phyloP scores from a whole-genome alignment of 2,113 vertebrate species.

The Muntiacus muntjak region DNA sequence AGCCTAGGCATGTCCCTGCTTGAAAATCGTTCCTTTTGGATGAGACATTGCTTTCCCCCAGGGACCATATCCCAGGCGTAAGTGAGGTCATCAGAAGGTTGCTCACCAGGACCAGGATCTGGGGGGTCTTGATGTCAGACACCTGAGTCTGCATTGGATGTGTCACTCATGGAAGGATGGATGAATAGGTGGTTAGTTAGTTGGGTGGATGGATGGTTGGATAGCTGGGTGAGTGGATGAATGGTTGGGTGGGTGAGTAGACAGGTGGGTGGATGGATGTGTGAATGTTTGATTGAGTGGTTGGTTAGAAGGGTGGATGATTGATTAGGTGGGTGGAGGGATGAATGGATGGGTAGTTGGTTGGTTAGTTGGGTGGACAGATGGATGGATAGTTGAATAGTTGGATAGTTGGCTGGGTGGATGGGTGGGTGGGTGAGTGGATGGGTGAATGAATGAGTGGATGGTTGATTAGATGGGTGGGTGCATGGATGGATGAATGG shows the following conservation, averaged over 20 bases:
- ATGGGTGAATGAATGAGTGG: not conserved
- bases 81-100: not conserved
- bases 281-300: not conserved
- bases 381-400: not conserved
- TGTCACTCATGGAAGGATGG: accelerated
- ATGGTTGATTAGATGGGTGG: no score
- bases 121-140: not conserved
- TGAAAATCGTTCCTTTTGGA: not conserved
- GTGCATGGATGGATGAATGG: accelerated
- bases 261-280: not conserved
- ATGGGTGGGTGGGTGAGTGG: not conserved
- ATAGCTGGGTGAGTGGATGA: accelerated
- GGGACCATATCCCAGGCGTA: not conserved
- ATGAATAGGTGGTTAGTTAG: not conserved
- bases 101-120: not conserved
- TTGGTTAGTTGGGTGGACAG: accelerated
- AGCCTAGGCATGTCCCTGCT: not conserved
- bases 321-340: no score
- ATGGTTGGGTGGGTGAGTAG: accelerated
- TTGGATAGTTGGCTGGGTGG: accelerated
- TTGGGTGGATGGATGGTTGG: not conserved
- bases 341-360: no score
- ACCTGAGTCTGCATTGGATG: not conserved
- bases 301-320: not conserved
- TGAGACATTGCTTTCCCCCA: not conserved